phyloP scores from a whole-genome alignment of 2,888 invertebrate genomes.

The Acleris emargana region DNA sequence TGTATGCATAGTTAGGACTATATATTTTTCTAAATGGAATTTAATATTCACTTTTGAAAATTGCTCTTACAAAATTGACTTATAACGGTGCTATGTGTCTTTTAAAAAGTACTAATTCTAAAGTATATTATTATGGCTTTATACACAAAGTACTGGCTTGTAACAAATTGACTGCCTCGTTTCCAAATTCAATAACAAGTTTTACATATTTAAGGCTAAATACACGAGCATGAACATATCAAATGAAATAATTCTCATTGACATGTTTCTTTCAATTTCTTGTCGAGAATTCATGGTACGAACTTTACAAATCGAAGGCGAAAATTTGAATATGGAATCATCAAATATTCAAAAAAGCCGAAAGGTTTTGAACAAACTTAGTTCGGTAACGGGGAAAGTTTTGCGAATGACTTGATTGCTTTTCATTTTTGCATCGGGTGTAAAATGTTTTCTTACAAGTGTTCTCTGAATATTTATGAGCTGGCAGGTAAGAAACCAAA shows the following conservation, averaged over 20 bases:
- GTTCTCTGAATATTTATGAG: background rate
- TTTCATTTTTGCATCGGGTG: conserved; percentile 45
- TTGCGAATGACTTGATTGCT: conserved; percentile 44
- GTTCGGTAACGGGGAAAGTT: conserved; percentile 41
- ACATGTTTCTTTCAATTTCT: background rate
- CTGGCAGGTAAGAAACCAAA: no score
- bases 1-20: no score
- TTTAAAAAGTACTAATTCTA: no score
- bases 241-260: conserved; percentile 14
- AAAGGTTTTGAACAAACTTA: conserved; percentile 45
- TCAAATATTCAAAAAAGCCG: conserved; percentile 53
- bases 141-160: no score
- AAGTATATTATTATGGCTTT: no score
- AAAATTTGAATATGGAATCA: conserved; percentile 52
- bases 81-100: no score
- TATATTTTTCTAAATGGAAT: no score
- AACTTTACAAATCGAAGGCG: conserved; percentile 32
- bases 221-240: conserved; percentile 14
- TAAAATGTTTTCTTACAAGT: conserved; percentile 35
- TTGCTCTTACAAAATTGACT: no score
- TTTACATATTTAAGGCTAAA: no score
- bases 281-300: conserved; percentile 13
- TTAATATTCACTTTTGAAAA: no score
- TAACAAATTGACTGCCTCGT: no score
- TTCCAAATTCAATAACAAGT: no score